A percentile compares a stretch with the other conserved stretches of the same genome.
phyloP scores from a whole-genome alignment of 2,797 vertebrate species.

The Philypnodon macrostomus region DNA sequence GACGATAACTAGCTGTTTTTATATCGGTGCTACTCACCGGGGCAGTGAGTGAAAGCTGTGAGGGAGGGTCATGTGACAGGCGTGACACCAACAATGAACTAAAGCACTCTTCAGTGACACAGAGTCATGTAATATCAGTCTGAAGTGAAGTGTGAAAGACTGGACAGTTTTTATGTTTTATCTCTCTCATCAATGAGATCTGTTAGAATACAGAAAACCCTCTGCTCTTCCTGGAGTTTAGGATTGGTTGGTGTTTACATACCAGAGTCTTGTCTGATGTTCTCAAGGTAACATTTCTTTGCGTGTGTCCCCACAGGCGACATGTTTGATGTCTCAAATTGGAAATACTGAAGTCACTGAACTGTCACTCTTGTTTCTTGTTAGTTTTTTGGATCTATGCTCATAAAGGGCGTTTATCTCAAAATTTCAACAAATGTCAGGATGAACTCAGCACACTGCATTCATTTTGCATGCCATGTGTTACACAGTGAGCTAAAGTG shows the following conservation, averaged over 20 bases:
- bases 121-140: not conserved
- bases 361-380: not conserved
- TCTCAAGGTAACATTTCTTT: slow-evolving; percentile 5
- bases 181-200: too few species aligned
- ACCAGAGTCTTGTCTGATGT: not conserved
- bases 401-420: slow-evolving; percentile 3
- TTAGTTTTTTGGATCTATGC: slow-evolving; percentile 13
- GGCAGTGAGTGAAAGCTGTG: slow-evolving; percentile 24
- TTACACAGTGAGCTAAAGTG: slow-evolving; percentile 42
- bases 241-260: slow-evolving; percentile 11
- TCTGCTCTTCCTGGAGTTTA: too few species aligned
- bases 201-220: too few species aligned
- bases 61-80: not conserved
- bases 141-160: too few species aligned
- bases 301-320: not conserved
- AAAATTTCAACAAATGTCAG: slow-evolving; percentile 35
- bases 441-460: slow-evolving; percentile 17
- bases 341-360: slow-evolving; percentile 2
- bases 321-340: slow-evolving; percentile 7
- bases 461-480: slow-evolving; percentile 27
- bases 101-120: too few species aligned
- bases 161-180: not conserved
- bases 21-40: slow-evolving; percentile 28
- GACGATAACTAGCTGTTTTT: slow-evolving; percentile 13
- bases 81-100: not conserved